Evolutionary conservation across 2,113 vertebrate species (phyloP), one percentile per base, ranked within the genome.

Genomic region (Monopterus albus): DNA sequence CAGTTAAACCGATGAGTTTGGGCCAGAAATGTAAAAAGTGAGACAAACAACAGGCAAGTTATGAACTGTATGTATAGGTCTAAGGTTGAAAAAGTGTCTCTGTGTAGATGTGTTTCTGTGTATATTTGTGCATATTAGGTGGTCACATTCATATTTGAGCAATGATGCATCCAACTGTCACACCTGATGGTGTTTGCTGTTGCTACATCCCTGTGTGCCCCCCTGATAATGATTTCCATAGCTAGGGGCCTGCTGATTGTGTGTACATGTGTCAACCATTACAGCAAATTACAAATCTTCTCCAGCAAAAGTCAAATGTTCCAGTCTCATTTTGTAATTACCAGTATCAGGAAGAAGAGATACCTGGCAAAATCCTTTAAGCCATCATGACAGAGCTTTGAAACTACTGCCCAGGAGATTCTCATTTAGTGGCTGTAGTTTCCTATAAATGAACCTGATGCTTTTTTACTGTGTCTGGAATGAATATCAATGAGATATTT

Each of bases 241-340:
- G 85, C 84, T 75, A 26, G 70, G 76, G 83, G 88, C 79, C 70
- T 36, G 40, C 79, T 47, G 79, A 83, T 86, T 88, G 65, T 20
- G 6, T 21, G 13, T 85, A 88, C 91, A 92, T 89, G 83, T 93
- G 91, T 92, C 89, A 89, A 81, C 88, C 78, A 93, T 92, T 92
- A 91, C 33, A 52, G 85, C 60, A 83, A 92, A 89, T 92, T 92
- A 86, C 74, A 84, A 91, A 90, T 84, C 75, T 63, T 79, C 79
- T 74, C 61, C 75, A 60, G 79, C 76, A 82, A 82, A 82, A 64
- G 74, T 74, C 79, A 56, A 88, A 69, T 58, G 78, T 84, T 91
- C 88, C 84, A 70, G 72, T 82, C 87, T 82, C 40, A 74, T 89
- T 91, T 86, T 69, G 89, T 82, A 81, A 88, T 89, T 88, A 89